Evolutionary conservation across 2,113 vertebrate genomes (phyloP), one percentile per base, ranked within the genome.

Genomic region (Poeciliopsis occidentalis): DNA sequence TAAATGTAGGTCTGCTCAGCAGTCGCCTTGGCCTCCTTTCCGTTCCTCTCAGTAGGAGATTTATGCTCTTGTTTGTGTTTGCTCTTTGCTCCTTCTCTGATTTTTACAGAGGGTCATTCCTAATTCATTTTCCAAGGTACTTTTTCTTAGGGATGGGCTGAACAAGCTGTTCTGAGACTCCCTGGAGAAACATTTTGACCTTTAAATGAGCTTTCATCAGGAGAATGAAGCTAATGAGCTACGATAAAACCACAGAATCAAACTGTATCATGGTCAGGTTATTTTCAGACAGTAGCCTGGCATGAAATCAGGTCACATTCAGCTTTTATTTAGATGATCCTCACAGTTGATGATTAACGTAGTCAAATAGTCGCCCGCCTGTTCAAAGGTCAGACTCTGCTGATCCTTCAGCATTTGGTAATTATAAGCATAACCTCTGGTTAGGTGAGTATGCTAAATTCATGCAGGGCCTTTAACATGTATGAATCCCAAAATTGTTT

Each of bases 321-420:
- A 31, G 24, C 62, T 62, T 79, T 73, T 71, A 72, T 67, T 79
- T 57, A n/a, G 51, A 24, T 11, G 22, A 57, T 24, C 10, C 17
- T n/a, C 24, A 41, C 0, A 22, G 89, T 90, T 91, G 62, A 91
- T 92, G 30, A 91, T 91, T 90, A 91, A 91, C 89, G 11, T n/a
- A 30, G 12, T 74, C 79, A 78, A 84, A 80, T 74, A 89, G 71
- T 44, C 3, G 27, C 13, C 37, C 70, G 30, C 26, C 87, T 71
- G 82, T 85, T 81, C 75, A 71, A 80, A 76, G 83, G 72, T 81
- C 63, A 29, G 31, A 62, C 64, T 37, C 30, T 22, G 29, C 30
- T 66, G 12, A 13, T 39, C 34, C 34, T 37, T 37, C 34, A 37
- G 34, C 34, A 11, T 37, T 37, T 37, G 34, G 10, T 37, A 37